Evolutionary conservation across 2,888 invertebrate species (phyloP).

Genomic region (Volucella inanis): DNA sequence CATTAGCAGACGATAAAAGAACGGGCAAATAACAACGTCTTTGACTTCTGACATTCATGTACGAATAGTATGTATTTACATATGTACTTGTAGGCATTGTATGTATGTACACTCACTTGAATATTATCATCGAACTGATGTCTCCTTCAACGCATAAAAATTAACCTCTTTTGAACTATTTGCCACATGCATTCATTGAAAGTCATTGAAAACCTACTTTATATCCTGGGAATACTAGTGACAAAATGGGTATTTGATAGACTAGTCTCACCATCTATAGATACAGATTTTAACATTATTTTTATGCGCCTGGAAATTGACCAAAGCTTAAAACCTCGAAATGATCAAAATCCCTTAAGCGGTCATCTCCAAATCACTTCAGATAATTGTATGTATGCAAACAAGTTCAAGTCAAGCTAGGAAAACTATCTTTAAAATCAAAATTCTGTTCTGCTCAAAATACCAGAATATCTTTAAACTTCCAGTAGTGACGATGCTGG

Average conservation of each 20-base stretch:
- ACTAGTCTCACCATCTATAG: neutral
- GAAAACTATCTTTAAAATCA: constrained; percentile 45
- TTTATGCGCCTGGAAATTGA: constrained; percentile 22
- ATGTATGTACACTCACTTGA: neutral
- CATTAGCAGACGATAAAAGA: too few relatives aligned
- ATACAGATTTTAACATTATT: constrained; percentile 1
- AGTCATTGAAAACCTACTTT: neutral
- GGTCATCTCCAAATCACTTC: neutral
- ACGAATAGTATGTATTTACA: neutral
- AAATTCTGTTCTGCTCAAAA: too few relatives aligned
- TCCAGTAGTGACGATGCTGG: neutral
- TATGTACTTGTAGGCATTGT: too few relatives aligned
- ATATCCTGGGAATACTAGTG: constrained; percentile 48
- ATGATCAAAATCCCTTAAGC: constrained; percentile 47
- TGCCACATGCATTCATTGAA: constrained; percentile 40
- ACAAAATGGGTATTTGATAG: constrained; percentile 12
- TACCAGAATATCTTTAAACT: neutral
- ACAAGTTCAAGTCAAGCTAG: constrained; percentile 22
- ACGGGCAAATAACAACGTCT: too few relatives aligned
- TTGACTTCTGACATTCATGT: neutral
- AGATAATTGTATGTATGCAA: constrained; percentile 14
- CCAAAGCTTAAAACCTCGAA: constrained; percentile 28
- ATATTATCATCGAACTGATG: neutral
- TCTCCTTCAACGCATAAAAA: constrained; percentile 27
- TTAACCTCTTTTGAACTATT: constrained; percentile 43